phyloP scores from a whole-genome alignment of 2,113 vertebrate genomes.

The Scytalopus superciliaris region DNA sequence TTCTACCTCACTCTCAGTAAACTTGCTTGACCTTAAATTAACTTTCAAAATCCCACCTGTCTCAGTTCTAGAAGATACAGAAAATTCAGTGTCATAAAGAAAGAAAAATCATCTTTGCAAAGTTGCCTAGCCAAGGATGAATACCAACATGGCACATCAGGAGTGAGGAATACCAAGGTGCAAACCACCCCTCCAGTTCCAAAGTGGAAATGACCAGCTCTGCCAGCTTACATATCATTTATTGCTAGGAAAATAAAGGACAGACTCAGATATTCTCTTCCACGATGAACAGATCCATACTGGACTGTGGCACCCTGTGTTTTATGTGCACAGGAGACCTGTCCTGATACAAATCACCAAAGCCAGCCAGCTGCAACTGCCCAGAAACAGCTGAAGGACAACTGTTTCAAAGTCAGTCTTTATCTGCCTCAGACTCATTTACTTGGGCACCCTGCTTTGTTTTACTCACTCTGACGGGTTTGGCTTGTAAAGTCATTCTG shows the following conservation, averaged over 20 bases:
- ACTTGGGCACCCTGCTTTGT: conserved; percentile 13
- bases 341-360: conserved; percentile 16
- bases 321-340: conserved; percentile 11
- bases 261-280: background rate
- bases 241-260: conserved; percentile 1
- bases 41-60: background rate
- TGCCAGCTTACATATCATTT: background rate
- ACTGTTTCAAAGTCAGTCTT: conserved; percentile 17
- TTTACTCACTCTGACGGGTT: conserved; percentile 20
- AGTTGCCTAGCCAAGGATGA: background rate
- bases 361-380: background rate
- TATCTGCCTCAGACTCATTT: conserved; percentile 20
- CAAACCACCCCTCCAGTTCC: background rate
- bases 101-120: background rate
- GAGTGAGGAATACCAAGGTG: background rate
- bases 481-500: conserved; percentile 39
- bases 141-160: background rate
- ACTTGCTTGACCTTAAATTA: background rate
- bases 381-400: conserved; percentile 41
- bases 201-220: background rate
- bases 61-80: background rate
- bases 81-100: background rate
- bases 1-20: background rate
- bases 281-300: background rate
- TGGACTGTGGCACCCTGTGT: background rate